Percentiles rank a stretch among this genome's conserved stretches.
Conservation (phyloP, 35 echinoderm and acorn worm species). For the Chiridota heheva region DNA sequence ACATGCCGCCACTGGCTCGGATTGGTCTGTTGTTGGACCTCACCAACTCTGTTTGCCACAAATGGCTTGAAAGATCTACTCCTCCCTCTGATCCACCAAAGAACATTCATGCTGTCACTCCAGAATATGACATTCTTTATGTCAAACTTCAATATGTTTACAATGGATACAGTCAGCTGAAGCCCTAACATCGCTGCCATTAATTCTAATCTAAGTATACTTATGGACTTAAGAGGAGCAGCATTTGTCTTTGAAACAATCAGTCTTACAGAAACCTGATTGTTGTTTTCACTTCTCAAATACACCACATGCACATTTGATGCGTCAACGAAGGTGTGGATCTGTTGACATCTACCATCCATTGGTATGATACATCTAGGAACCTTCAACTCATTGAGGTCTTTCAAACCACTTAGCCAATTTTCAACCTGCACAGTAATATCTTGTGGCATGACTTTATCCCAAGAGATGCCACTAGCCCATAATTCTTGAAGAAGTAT, state of each 20-base stretch:
- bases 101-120: conserved; percentile 15
- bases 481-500: conserved; percentile 17
- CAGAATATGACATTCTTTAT: conserved; percentile 35
- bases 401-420: conserved; percentile 1
- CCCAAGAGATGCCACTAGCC: conserved; percentile 9
- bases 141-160: background rate
- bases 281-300: background rate
- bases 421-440: background rate
- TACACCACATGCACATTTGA: conserved; percentile 23
- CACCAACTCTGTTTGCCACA: conserved; percentile 17
- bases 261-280: background rate
- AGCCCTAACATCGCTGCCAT: conserved; percentile 39
- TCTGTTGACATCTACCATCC: background rate
- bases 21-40: conserved; percentile 27
- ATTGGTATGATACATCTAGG: background rate
- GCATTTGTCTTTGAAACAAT: conserved; percentile 35
- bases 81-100: conserved; percentile 22
- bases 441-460: conserved; percentile 9
- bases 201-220: conserved; percentile 38
- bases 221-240: conserved; percentile 29
- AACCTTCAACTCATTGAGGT: conserved; percentile 3
- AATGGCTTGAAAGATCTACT: conserved; percentile 34
- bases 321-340: conserved; percentile 43
- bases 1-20: conserved; percentile 40
- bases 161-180: conserved; percentile 1